Percentiles rank a stretch among this genome's conserved stretches.
Evolutionary conservation across 2,113 vertebrate species (phyloP).

Genomic region (Eupsittula cactorum): DNA sequence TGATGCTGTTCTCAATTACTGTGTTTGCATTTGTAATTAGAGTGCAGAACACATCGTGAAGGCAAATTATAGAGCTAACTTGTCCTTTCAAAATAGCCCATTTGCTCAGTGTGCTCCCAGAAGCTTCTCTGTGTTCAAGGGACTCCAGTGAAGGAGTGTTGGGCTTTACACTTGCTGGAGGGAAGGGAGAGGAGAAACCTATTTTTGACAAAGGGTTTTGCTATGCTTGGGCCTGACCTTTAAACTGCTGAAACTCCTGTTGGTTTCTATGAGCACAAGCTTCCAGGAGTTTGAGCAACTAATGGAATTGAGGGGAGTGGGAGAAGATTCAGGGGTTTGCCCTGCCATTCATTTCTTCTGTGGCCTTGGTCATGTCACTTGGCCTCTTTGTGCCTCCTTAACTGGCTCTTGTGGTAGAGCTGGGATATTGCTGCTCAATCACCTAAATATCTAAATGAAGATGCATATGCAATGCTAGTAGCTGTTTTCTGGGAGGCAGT

Average conservation of each 20-base stretch:
- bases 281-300: not conserved
- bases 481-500: not conserved
- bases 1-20: slow-evolving; percentile 68
- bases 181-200: slow-evolving; percentile 15
- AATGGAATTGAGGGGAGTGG: not conserved
- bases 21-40: slow-evolving; percentile 72
- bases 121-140: slow-evolving; percentile 30
- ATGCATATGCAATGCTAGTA: not conserved
- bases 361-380: not conserved
- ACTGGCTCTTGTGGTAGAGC: not conserved
- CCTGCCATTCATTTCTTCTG: not conserved
- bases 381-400: not conserved
- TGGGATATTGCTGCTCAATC: not conserved
- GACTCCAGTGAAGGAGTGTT: not conserved
- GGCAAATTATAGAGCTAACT: slow-evolving; percentile 55
- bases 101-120: slow-evolving; percentile 45
- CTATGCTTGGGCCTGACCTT: not conserved
- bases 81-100: slow-evolving; percentile 61
- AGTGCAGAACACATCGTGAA: slow-evolving; percentile 37
- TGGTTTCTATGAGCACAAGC: not conserved
- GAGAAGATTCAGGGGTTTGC: not conserved
- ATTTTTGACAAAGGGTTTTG: not conserved
- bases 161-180: not conserved
- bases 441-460: not conserved
- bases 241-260: slow-evolving; percentile 33